phyloP scores from a whole-genome alignment of 2,888 invertebrate genomes.

The Aquatica leii region DNA sequence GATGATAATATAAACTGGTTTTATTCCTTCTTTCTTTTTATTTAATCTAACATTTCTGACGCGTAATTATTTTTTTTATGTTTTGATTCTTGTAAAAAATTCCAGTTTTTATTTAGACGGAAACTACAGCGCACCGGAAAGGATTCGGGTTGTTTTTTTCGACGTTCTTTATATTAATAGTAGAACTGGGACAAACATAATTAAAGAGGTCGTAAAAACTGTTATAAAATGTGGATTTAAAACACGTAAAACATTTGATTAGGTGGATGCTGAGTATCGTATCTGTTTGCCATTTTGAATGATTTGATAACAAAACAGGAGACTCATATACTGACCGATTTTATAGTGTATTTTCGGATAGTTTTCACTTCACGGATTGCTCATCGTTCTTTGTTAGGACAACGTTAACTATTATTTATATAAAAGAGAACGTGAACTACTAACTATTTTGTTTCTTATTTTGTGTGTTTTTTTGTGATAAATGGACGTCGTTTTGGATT shows the following conservation, averaged over 20 bases:
- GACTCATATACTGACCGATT: slow-evolving; percentile 19
- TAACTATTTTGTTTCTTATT: slow-evolving; percentile 1
- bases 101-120: neutral
- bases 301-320: slow-evolving; percentile 28
- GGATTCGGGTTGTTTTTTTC: too few relatives aligned
- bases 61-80: neutral
- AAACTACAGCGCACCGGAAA: too few relatives aligned
- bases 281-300: slow-evolving; percentile 29
- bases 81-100: neutral
- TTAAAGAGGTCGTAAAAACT: slow-evolving; percentile 1
- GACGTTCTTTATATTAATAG: neutral
- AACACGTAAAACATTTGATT: slow-evolving; percentile 26
- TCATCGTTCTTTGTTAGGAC: slow-evolving; percentile 3
- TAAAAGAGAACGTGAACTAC: slow-evolving; percentile 1
- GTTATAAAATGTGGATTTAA: slow-evolving; percentile 26
- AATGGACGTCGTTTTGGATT: slow-evolving; percentile 19
- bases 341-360: slow-evolving; percentile 18
- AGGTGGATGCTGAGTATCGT: slow-evolving; percentile 23
- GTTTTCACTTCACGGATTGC: slow-evolving; percentile 7
- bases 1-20: slow-evolving; percentile 2
- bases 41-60: neutral
- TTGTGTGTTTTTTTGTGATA: slow-evolving; percentile 21
- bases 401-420: slow-evolving; percentile 9
- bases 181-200: neutral
- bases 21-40: slow-evolving; percentile 15